Conservation (phyloP, 1,140 invertebrate species). For the Pseudomyrmex gracilis region DNA sequence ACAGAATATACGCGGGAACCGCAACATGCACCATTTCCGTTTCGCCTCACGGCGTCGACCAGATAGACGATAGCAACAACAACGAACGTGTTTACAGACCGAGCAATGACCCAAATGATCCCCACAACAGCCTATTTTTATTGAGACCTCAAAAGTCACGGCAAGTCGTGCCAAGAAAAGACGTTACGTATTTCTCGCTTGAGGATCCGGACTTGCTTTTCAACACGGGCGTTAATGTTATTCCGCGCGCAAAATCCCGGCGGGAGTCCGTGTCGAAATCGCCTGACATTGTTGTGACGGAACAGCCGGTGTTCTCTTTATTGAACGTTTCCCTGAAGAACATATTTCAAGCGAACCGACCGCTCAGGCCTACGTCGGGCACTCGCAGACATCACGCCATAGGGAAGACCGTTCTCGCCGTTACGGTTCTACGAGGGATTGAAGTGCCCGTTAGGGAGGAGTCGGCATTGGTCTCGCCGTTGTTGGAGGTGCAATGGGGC, state of each 20-base stretch:
- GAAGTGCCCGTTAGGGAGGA: constrained; percentile 84
- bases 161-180: constrained; percentile 15
- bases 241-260: constrained; percentile 20
- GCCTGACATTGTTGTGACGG: constrained; percentile 77
- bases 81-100: constrained; percentile 64
- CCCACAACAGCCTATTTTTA: constrained; percentile 73
- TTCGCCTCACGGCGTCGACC: constrained; percentile 51
- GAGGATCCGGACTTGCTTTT: constrained; percentile 74
- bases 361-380: constrained; percentile 69
- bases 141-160: constrained; percentile 59
- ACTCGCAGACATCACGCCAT: constrained; percentile 64
- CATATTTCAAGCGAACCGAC: constrained; percentile 77
- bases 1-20: constrained; percentile 76
- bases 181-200: constrained; percentile 78
- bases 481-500: constrained; percentile 83
- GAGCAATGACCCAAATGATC: constrained; percentile 82
- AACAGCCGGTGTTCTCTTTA: constrained; percentile 79
- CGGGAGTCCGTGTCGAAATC: constrained; percentile 54
- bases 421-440: constrained; percentile 81
- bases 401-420: constrained; percentile 77
- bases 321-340: constrained; percentile 76
- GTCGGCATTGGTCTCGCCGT: constrained; percentile 80
- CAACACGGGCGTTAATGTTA: neutral
- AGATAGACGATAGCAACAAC: constrained; percentile 52
- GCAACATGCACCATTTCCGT: constrained; percentile 78